phyloP scores from a whole-genome alignment of 2,888 invertebrate genomes.

The Pristionchus fissidentatus region DNA sequence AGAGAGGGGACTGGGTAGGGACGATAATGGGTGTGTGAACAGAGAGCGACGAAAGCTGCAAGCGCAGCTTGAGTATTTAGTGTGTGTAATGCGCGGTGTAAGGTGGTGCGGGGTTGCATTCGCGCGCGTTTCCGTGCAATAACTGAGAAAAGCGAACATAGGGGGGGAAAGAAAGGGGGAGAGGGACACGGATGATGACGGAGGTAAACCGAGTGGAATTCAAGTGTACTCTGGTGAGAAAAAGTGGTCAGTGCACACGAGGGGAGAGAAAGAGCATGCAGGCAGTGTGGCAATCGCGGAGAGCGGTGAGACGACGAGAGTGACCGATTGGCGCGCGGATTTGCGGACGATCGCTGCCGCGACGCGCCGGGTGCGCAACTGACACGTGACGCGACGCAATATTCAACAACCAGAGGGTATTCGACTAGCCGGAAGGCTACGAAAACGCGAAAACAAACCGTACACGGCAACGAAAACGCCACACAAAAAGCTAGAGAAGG shows the following conservation, averaged over 20 bases:
- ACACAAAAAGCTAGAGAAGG: not conserved
- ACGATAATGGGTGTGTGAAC: not conserved
- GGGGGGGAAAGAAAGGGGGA: not conserved
- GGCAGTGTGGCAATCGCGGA: not conserved
- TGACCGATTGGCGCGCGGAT: conserved; percentile 30
- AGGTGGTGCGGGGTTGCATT: conserved; percentile 32
- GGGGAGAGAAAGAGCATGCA: not conserved
- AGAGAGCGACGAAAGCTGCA: not conserved
- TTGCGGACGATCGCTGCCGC: conserved; percentile 31
- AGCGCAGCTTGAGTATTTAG: not conserved
- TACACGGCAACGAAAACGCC: not conserved
- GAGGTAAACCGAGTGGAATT: conserved; percentile 29
- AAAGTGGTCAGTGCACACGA: not conserved
- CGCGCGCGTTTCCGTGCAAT: not conserved
- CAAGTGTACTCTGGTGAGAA: conserved; percentile 28
- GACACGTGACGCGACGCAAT: not conserved
- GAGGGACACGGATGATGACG: conserved; percentile 34
- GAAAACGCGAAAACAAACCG: conserved; percentile 1
- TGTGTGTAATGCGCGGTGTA: conserved; percentile 31
- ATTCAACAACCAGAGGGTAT: not conserved
- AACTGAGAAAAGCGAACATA: not conserved
- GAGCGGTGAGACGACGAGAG: conserved; percentile 31
- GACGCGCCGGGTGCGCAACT: not conserved
- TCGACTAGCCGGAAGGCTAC: not conserved
- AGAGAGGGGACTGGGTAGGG: not conserved